Evolutionary conservation across 1,140 invertebrate species (phyloP).

Genomic region (Wiebesia pumilae): DNA sequence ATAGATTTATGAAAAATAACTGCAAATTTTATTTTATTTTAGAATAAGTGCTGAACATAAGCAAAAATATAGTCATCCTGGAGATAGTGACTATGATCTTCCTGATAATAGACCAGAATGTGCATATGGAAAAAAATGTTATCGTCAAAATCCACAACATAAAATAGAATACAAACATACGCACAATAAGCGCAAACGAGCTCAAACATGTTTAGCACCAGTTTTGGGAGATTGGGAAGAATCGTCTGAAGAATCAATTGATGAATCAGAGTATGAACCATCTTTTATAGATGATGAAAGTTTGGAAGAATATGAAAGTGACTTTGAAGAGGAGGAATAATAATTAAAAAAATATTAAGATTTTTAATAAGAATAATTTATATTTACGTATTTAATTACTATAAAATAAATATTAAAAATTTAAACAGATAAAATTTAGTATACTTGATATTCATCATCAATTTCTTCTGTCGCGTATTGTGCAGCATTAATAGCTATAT

Average conservation of each 20-base stretch:
- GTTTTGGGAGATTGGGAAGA: slow-evolving; percentile 57
- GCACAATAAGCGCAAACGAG: slow-evolving; percentile 35
- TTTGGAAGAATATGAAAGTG: slow-evolving; percentile 55
- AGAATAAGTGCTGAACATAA: slow-evolving; percentile 73
- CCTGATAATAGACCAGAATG: slow-evolving; percentile 74
- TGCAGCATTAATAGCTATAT: slow-evolving; percentile 71
- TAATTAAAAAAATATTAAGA: not conserved
- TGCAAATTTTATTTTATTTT: slow-evolving; percentile 19
- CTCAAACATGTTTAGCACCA: slow-evolving; percentile 8
- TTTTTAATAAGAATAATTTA: slow-evolving; percentile 16
- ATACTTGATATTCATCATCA: slow-evolving; percentile 74
- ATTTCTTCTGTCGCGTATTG: slow-evolving; percentile 70
- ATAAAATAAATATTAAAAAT: slow-evolving; percentile 37
- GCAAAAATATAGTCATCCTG: slow-evolving; percentile 70
- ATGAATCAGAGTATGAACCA: slow-evolving; percentile 59
- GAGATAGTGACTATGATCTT: slow-evolving; percentile 75
- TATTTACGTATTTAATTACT: slow-evolving; percentile 36
- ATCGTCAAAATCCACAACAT: slow-evolving; percentile 75
- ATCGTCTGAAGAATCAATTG: slow-evolving; percentile 68
- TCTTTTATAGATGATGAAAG: slow-evolving; percentile 53
- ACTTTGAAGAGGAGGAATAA: slow-evolving; percentile 9
- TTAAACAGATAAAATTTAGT: slow-evolving; percentile 50
- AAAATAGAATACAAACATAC: slow-evolving; percentile 74
- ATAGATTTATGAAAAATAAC: not conserved
- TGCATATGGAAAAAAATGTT: slow-evolving; percentile 75